phyloP scores from a whole-genome alignment of 2,113 vertebrate species.

The Falco punctatus region DNA sequence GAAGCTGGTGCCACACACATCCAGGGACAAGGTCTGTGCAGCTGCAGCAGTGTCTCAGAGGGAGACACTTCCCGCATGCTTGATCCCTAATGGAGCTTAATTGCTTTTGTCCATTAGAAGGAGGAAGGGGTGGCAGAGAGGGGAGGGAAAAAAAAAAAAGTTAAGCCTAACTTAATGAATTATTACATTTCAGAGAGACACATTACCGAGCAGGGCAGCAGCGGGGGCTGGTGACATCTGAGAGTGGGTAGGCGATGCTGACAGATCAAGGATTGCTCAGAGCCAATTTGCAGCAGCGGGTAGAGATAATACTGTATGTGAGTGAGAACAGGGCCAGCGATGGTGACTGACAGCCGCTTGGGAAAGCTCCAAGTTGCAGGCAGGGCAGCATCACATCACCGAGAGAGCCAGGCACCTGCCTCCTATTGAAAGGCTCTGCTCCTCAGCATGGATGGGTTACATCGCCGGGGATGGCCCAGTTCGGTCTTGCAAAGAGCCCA shows the following conservation, averaged over 20 bases:
- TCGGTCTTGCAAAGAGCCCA: background rate
- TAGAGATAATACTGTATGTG: constrained; percentile 53
- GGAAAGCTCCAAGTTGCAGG: constrained; percentile 31
- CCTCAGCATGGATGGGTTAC: background rate
- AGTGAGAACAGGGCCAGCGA: constrained; percentile 43
- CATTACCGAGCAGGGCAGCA: constrained; percentile 48
- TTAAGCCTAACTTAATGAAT: constrained; percentile 56
- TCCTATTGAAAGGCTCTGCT: background rate
- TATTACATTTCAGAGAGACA: constrained; percentile 65
- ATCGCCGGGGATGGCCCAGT: fast-evolving
- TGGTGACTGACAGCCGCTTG: constrained; percentile 30
- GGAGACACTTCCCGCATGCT: constrained; percentile 21
- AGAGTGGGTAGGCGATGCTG: constrained; percentile 69
- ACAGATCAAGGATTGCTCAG: constrained; percentile 72
- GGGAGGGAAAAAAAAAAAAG: background rate
- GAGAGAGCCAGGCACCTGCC: background rate
- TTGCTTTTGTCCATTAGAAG: constrained; percentile 68
- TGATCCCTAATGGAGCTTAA: constrained; percentile 60
- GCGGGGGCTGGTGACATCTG: constrained; percentile 68
- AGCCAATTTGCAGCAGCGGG: constrained; percentile 69
- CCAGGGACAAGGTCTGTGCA: background rate
- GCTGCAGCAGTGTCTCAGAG: fast-evolving
- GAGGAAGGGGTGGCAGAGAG: background rate
- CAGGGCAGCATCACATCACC: background rate
- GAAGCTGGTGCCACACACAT: background rate